Evolutionary conservation across 1,140 invertebrate genomes (phyloP).

Genomic region (Microplitis mediator): DNA sequence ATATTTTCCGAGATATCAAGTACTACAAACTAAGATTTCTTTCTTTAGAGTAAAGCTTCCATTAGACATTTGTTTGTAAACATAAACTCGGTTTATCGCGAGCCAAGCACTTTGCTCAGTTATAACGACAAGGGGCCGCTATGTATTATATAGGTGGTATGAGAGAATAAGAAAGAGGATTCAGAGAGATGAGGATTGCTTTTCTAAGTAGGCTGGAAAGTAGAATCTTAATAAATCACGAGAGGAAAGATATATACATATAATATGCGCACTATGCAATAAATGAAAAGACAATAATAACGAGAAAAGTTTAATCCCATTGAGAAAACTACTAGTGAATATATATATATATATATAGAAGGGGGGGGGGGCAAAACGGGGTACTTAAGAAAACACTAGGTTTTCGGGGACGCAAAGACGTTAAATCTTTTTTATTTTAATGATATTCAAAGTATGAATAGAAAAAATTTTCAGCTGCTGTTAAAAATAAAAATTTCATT

Average conservation of each 20-base stretch:
- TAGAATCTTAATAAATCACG: conserved; percentile 27
- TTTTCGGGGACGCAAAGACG: background rate
- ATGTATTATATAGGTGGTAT: background rate
- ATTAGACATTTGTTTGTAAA: conserved; percentile 6
- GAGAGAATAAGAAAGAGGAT: background rate
- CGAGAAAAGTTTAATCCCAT: conserved; percentile 30
- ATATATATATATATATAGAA: background rate
- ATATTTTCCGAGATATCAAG: no score
- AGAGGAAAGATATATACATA: background rate
- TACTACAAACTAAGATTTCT: background rate
- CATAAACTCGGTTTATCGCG: conserved; percentile 17
- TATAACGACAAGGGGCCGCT: conserved; percentile 6
- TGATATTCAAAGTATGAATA: no score
- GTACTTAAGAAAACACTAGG: background rate
- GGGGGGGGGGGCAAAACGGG: background rate
- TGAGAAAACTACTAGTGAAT: background rate
- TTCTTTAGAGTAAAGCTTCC: background rate
- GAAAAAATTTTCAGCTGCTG: no score
- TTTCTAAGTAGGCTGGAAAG: background rate
- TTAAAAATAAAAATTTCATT: no score
- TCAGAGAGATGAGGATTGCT: background rate
- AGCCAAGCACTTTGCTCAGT: conserved; percentile 12
- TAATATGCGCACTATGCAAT: conserved; percentile 5
- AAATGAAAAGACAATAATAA: conserved; percentile 27
- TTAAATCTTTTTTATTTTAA: no score